phyloP scores from a whole-genome alignment of 1,140 invertebrate genomes.

The Philopotamus ludificatus region DNA sequence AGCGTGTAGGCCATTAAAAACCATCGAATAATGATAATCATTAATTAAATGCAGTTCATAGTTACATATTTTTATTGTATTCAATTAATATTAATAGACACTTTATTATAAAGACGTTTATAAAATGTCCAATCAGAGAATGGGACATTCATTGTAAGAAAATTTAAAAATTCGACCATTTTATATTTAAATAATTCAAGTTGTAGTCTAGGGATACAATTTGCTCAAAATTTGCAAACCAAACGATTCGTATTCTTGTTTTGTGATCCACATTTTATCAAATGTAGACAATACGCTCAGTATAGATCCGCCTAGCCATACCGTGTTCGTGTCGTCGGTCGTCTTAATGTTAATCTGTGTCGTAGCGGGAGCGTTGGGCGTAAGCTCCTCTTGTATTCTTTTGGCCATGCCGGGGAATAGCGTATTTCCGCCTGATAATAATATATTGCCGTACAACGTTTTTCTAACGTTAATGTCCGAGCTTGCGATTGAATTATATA shows the following conservation, averaged over 20 bases:
- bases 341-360: constrained; percentile 95
- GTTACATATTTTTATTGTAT: too few relatives aligned
- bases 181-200: too few relatives aligned
- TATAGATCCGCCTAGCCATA: constrained; percentile 44
- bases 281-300: not conserved
- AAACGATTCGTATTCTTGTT: not conserved
- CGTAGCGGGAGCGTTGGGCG: constrained; percentile 78
- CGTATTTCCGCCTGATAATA: constrained; percentile 86
- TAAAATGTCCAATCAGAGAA: too few relatives aligned
- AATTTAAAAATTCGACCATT: too few relatives aligned
- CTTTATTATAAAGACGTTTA: too few relatives aligned
- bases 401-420: constrained; percentile 88
- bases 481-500: constrained; percentile 93
- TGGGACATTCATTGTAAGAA: too few relatives aligned
- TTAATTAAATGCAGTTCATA: too few relatives aligned
- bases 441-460: constrained; percentile 91
- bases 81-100: too few relatives aligned
- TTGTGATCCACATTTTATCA: not conserved
- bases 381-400: constrained; percentile 89
- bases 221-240: too few relatives aligned
- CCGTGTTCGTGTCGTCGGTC: constrained; percentile 83
- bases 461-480: constrained; percentile 91
- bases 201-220: too few relatives aligned
- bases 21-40: too few relatives aligned
- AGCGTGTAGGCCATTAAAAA: too few relatives aligned